phyloP scores from a whole-genome alignment of 2,888 invertebrate species.

The Seira musarum region DNA sequence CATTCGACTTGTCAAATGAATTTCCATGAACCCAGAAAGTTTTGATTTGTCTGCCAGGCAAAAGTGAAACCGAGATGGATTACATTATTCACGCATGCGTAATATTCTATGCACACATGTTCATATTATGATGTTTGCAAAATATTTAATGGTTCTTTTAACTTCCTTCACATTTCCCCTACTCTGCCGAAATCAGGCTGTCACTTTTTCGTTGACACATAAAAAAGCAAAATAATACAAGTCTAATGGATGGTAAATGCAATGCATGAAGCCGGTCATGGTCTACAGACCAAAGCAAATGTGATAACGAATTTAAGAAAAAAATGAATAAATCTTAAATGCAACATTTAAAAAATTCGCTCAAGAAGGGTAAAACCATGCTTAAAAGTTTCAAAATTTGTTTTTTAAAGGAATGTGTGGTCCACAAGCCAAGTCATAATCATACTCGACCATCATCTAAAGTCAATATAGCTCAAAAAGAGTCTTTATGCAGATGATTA shows the following conservation, averaged over 20 bases:
- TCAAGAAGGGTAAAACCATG: constrained; percentile 1
- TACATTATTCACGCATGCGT: too few species aligned
- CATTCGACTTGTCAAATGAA: too few species aligned
- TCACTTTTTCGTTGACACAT: background rate
- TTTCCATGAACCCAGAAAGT: too few species aligned
- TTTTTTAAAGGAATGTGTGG: constrained; percentile 1
- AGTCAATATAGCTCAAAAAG: too few species aligned
- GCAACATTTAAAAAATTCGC: constrained; percentile 8
- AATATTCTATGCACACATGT: too few species aligned
- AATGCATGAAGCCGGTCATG: constrained; percentile 56
- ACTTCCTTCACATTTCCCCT: too few species aligned
- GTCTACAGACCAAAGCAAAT: constrained; percentile 58
- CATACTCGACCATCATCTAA: background rate
- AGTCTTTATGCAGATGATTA: background rate
- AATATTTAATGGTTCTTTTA: too few species aligned
- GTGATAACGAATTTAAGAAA: constrained; percentile 53
- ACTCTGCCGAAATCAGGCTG: too few species aligned
- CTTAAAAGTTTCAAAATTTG: background rate
- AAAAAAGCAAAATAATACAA: background rate
- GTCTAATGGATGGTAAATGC: background rate
- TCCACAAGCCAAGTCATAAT: background rate
- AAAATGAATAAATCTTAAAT: constrained; percentile 7
- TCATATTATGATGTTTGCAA: too few species aligned
- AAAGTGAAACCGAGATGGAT: too few species aligned
- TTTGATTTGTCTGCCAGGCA: background rate